phyloP scores from a whole-genome alignment of 2,113 vertebrate genomes.

The Cisticola juncidis region DNA sequence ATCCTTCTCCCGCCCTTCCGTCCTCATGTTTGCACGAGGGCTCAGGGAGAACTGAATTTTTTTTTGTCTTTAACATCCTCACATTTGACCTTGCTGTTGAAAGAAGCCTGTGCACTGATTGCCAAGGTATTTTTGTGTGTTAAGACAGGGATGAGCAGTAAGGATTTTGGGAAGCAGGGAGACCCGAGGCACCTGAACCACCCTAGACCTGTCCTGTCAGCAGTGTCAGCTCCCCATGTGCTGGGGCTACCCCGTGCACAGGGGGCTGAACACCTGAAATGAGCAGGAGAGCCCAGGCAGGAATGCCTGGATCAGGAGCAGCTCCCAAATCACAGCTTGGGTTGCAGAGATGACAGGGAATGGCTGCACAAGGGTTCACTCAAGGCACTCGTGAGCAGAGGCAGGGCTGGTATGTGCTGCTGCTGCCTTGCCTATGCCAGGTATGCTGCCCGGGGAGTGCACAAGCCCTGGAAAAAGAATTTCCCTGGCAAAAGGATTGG shows the following conservation, averaged over 20 bases:
- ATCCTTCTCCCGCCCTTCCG: neutral
- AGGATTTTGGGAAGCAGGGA: neutral
- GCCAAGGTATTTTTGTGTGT: neutral
- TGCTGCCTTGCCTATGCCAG: neutral
- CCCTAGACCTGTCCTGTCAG: neutral
- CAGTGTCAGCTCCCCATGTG: neutral
- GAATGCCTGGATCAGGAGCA: neutral
- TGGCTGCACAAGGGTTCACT: neutral
- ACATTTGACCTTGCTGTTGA: neutral
- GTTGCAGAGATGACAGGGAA: neutral
- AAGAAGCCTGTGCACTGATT: neutral
- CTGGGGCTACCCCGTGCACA: fast-evolving
- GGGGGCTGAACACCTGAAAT: fast-evolving
- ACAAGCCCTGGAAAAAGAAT: neutral
- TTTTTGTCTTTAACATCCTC: neutral
- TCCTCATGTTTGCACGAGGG: neutral
- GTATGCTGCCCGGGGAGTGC: neutral
- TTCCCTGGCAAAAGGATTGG: neutral
- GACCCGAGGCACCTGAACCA: neutral
- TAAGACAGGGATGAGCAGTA: neutral
- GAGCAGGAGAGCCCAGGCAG: neutral
- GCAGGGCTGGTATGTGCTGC: neutral
- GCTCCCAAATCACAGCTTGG: neutral
- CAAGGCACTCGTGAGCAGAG: neutral
- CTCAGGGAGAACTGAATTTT: neutral